Base-by-base conservation (phyloP, 1,140 invertebrate genomes). In the Microplitis mediator region DNA sequence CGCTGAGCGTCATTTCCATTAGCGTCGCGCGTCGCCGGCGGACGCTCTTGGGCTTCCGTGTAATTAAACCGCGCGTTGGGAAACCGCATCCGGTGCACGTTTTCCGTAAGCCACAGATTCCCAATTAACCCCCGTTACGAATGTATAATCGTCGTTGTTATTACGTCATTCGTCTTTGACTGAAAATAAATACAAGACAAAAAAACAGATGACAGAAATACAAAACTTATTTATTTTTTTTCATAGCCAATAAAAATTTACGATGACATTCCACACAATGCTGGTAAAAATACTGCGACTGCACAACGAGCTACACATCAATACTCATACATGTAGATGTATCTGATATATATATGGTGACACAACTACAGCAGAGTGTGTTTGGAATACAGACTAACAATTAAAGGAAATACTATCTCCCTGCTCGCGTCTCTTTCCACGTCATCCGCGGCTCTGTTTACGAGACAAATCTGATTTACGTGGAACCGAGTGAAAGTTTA, bases 121-220 rank as follows among this genome's bases (percentile, higher is more conserved):
- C 34, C 63, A 65, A 65, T 65, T 65, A 65, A 65, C 63, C 63
- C 36, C 63, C 13, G 34, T 36, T 62, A 45, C 63, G 13, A 31
- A 45, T 65, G 63, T 65, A 65, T 65, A 65, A 65, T 65, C 36
- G n/a, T 11, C 63, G 34, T 65, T 65, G 63, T 65, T 65, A 65
- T 65, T 65, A 36, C 36, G 36, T 45, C 63, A 65, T 45, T 65
- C 14, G 23, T 45, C 34, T 16, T 65, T 45, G 14, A 45, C 13
- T 34, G 45, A 50, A 58, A 23, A 31, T 9, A 58, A 23, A 31
- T 9, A 45, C 39, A 45, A 4, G 14, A 5, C 8, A 58, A 54
- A 58, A 16, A n/a, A 23, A 58, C 8, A 31, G 23, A 31, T 54
- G 5, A 14, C 9, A 54, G 9, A 16, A 14, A 14, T 5, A 14